Conservation (phyloP, 2,113 vertebrate species). For the Athene cunicularia region DNA sequence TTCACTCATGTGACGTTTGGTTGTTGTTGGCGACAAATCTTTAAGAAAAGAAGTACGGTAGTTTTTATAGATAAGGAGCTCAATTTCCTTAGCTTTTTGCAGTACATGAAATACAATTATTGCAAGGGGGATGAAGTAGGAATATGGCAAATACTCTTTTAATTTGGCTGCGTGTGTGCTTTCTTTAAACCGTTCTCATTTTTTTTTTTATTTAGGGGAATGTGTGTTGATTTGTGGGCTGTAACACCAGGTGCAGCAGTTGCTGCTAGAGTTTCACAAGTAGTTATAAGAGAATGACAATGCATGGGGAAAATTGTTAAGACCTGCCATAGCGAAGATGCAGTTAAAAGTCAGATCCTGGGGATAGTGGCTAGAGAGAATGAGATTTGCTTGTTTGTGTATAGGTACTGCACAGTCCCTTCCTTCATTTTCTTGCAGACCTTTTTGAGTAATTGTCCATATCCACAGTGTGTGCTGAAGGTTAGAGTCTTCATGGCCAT, state of each 20-base stretch:
- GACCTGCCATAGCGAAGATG: neutral
- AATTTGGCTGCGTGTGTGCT: neutral
- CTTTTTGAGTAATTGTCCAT: neutral
- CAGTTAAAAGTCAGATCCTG: neutral
- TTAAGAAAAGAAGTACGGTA: constrained; percentile 58
- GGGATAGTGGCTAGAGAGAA: neutral
- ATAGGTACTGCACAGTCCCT: neutral
- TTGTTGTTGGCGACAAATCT: constrained; percentile 72
- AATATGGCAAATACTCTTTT: constrained; percentile 20
- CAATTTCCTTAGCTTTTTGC: constrained; percentile 19
- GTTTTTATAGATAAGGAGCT: constrained; percentile 61
- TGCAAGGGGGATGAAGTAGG: neutral
- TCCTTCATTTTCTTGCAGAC: neutral
- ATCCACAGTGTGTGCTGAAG: accelerated
- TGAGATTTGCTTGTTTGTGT: neutral
- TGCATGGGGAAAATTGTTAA: neutral
- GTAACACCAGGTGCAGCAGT: neutral
- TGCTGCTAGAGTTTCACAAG: neutral
- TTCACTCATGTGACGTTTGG: constrained; percentile 62
- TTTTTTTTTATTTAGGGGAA: neutral
- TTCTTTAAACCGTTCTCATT: neutral
- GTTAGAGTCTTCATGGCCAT: neutral
- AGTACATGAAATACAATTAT: constrained; percentile 14
- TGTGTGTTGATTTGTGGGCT: neutral
- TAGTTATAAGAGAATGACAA: neutral